Percentiles rank a stretch among this genome's conserved stretches.
Evolutionary conservation across 2,797 vertebrate species (phyloP).

Genomic region (Helicolenus hilgendorfi): DNA sequence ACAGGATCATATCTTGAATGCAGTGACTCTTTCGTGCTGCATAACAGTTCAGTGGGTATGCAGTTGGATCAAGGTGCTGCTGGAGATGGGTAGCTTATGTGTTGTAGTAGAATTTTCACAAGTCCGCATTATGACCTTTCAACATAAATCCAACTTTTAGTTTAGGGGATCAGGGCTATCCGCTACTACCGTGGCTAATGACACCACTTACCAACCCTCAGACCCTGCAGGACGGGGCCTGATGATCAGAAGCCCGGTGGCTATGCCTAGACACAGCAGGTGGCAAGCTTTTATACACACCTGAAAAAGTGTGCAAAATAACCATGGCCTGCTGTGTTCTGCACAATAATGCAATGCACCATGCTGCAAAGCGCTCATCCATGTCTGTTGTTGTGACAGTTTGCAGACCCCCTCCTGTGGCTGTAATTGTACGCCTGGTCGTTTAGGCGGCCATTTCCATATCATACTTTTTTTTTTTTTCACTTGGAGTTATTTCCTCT

Average conservation of each 20-base stretch:
- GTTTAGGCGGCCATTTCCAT: too few species aligned
- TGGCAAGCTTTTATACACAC: neutral
- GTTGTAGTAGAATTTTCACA: neutral
- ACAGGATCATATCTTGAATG: too few species aligned
- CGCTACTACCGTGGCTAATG: neutral
- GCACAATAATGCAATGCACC: neutral
- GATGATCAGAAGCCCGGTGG: neutral
- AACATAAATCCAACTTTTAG: neutral
- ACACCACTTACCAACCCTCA: neutral
- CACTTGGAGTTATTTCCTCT: too few species aligned
- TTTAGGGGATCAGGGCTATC: neutral
- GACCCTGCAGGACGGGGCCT: neutral
- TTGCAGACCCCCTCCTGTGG: neutral
- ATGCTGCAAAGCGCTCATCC: neutral
- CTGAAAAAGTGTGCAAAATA: neutral
- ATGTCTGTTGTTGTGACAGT: neutral
- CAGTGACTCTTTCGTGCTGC: too few species aligned
- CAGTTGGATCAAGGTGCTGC: too few species aligned
- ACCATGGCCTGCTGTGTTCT: neutral
- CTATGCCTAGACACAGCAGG: neutral
- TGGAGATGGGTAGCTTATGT: rapidly evolving
- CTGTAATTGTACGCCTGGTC: too few species aligned
- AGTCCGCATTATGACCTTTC: neutral
- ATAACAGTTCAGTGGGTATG: too few species aligned
- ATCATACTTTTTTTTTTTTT: too few species aligned